Percentiles rank a stretch among this genome's conserved stretches.
phyloP scores from a whole-genome alignment of 2,113 vertebrate species.

The Heloderma charlesbogerti region DNA sequence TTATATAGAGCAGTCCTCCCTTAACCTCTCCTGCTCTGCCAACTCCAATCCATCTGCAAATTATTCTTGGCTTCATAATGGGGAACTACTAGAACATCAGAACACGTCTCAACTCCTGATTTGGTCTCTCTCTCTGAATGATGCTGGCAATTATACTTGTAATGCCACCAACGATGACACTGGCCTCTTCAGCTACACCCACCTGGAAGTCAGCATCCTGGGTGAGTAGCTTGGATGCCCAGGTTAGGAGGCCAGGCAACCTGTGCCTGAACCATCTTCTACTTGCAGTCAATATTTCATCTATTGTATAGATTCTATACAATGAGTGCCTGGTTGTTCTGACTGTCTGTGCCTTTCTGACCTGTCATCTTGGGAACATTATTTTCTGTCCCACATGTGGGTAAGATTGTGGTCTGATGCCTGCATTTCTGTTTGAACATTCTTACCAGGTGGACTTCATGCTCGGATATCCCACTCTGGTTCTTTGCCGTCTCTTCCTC shows the following conservation, averaged over 20 bases:
- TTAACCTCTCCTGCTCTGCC: constrained; percentile 16
- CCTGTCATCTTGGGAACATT: neutral
- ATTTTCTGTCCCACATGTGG: neutral
- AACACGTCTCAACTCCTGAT: neutral
- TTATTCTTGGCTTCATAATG: neutral
- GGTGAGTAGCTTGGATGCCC: neutral
- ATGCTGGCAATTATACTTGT: constrained; percentile 8
- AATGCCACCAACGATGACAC: neutral
- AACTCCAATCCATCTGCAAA: neutral
- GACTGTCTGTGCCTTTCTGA: neutral
- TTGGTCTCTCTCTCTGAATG: neutral
- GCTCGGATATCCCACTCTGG: too few relatives aligned
- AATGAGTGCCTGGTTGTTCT: too few relatives aligned
- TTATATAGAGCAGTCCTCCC: neutral
- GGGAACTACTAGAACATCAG: too few relatives aligned
- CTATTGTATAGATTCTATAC: neutral
- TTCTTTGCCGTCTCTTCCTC: neutral
- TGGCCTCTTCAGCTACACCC: neutral
- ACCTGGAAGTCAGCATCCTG: neutral
- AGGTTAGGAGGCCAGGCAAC: neutral
- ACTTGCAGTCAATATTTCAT: neutral
- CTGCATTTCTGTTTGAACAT: neutral
- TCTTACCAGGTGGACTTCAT: neutral
- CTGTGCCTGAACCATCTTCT: neutral
- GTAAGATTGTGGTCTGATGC: neutral